Evolutionary conservation across 1,140 invertebrate species (phyloP), one percentile per base, ranked within the genome.

Genomic region (Dendrolimus punctatus): DNA sequence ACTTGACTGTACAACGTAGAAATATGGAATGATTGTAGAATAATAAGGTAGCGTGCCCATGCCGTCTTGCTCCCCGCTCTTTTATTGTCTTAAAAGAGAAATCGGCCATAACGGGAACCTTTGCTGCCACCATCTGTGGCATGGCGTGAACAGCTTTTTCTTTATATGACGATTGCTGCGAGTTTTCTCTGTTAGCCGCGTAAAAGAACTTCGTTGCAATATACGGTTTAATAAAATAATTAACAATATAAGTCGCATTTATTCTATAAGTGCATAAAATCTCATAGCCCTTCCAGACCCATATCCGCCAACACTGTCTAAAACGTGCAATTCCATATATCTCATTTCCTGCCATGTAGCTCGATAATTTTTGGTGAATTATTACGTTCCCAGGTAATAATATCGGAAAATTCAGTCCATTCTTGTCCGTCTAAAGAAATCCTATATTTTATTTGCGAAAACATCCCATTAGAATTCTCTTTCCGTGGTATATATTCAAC

Each of bases 381-480:
- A 45, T 81, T 65, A 4, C 50, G 46, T 6, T 64, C 39, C 53
- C 73, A 83, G 39, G 50, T 40, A 6, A 78, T 54, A 9, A 45
- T 39, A 6, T 65, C 51, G 6, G 76, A 74, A n/a, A 59, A 43
- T 7, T 52, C 5, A 54, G 59, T 71, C 78, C 78, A 84, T 7
- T 52, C 46, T 23, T 53, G 39, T 5, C 60, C 64, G 51, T 77
- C 62, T n/a, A 36, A 40, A 2, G 80, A 84, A 54, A 55, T 52
- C 45, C 55, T 68, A 46, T 76, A 80, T 53, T 80, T 64, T 4
- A 80, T 23, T 49, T 63, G 52, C 41, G 76, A 49, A 38, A 84
- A 64, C 6, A 75, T 79, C 2, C 80, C 78, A 55, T 80, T 84
- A 6, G 68, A 75, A 57, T 23, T 23, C 23, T 80, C 78, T 2